phyloP scores from a whole-genome alignment of 37 sponge, comb jelly and placozoan species.

The Chondrilla cf. caribensis region DNA sequence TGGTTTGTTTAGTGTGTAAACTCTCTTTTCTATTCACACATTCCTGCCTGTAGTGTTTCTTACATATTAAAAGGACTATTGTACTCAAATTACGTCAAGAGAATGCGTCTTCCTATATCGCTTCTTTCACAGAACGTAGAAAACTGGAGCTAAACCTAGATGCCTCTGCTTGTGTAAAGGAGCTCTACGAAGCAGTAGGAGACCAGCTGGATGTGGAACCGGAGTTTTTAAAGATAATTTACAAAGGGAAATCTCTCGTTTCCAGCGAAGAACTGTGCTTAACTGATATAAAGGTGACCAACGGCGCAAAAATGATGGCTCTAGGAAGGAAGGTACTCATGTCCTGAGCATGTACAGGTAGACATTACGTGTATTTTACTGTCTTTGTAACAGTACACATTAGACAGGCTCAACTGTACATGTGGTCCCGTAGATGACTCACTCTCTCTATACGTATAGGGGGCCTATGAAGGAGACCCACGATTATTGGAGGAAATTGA shows the following conservation, averaged over 20 bases:
- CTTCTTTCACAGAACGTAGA: neutral
- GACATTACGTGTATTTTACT: too few relatives aligned
- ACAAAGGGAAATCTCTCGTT: neutral
- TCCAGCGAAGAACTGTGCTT: neutral
- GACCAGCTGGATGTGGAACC: neutral
- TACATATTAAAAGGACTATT: too few relatives aligned
- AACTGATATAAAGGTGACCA: neutral
- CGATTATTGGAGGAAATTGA: neutral
- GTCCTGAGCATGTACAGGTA: too few relatives aligned
- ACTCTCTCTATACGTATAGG: neutral
- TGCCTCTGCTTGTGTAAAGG: neutral
- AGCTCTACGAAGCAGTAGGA: neutral
- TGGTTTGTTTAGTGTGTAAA: too few relatives aligned
- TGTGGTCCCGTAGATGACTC: too few relatives aligned
- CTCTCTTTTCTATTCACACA: too few relatives aligned
- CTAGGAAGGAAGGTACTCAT: conserved; percentile 17
- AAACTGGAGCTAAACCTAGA: neutral
- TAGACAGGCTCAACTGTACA: too few relatives aligned
- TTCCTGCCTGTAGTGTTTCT: too few relatives aligned
- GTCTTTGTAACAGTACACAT: too few relatives aligned
- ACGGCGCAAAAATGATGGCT: conserved; percentile 19
- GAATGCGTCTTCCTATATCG: too few relatives aligned
- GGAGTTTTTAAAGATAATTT: conserved; percentile 11
- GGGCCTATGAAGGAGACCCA: neutral
- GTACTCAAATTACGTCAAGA: too few relatives aligned